phyloP scores from a whole-genome alignment of 2,113 vertebrate species.

The Pachyramphus minor region DNA sequence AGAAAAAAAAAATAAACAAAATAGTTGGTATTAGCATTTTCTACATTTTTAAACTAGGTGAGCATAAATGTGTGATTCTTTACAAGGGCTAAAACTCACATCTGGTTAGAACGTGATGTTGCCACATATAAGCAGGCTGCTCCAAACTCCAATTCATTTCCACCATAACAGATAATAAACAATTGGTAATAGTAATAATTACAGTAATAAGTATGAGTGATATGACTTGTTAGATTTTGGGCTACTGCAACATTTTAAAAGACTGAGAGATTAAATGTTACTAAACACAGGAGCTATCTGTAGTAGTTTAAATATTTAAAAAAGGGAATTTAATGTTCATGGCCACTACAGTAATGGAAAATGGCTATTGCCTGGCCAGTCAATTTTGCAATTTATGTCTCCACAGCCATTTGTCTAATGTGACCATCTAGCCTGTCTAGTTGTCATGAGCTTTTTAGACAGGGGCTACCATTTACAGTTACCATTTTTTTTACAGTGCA shows the following conservation, averaged over 20 bases:
- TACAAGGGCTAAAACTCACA: background rate
- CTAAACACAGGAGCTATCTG: background rate
- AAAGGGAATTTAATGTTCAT: background rate
- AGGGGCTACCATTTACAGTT: background rate
- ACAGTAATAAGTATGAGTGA: background rate
- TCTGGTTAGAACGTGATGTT: background rate
- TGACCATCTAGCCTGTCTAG: background rate
- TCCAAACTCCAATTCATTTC: background rate
- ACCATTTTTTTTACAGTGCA: background rate
- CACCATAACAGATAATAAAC: background rate
- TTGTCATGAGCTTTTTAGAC: background rate
- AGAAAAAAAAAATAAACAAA: background rate
- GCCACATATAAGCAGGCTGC: background rate
- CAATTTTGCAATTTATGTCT: background rate
- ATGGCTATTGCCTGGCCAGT: background rate
- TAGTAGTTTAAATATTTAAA: background rate
- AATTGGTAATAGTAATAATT: background rate
- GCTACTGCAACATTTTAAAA: background rate
- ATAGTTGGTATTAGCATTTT: background rate
- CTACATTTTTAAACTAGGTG: background rate
- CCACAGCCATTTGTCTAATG: background rate
- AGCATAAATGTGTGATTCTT: background rate
- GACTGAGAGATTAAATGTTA: background rate
- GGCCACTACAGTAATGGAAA: background rate
- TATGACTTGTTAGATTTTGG: background rate